These are phyloP conservation scores for Macquaria ambigua DNA, from an alignment of 2,113 vertebrate genomes.

Conservation along the genomic window DNA sequence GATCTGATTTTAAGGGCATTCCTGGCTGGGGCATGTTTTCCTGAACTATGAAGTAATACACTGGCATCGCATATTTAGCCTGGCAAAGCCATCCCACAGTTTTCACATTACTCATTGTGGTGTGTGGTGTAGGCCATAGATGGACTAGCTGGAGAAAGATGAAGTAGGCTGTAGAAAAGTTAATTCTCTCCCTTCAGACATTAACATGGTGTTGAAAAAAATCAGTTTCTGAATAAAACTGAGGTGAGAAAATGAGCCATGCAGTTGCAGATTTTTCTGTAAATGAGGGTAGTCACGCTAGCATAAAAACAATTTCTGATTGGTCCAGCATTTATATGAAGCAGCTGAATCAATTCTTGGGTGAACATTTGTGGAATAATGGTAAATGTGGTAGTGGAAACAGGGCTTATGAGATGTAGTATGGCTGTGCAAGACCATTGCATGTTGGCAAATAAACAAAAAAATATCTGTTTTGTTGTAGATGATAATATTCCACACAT, in stretches of 20 bases:
- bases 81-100: slow-evolving; percentile 41
- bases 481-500: slow-evolving; percentile 3
- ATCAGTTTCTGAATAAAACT: slow-evolving; percentile 3
- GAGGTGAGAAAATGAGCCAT: neutral
- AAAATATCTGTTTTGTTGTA: slow-evolving; percentile 24
- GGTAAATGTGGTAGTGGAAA: slow-evolving; percentile 20
- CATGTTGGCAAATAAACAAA: slow-evolving; percentile 20
- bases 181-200: neutral
- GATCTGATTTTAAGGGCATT: slow-evolving; percentile 24
- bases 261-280: neutral
- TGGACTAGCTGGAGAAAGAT: slow-evolving; percentile 22
- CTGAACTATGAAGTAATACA: slow-evolving; percentile 48
- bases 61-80: slow-evolving; percentile 26
- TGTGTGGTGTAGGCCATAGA: slow-evolving; percentile 14
- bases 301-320: neutral
- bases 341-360: slow-evolving; percentile 11
- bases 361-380: slow-evolving; percentile 18
- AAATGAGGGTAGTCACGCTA: neutral
- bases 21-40: slow-evolving; percentile 6
- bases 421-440: neutral
- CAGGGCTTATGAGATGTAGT: neutral
- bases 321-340: neutral
- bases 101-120: slow-evolving; percentile 54
- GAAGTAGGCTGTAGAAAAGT: neutral
- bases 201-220: neutral